phyloP scores from a whole-genome alignment of 1,140 invertebrate genomes.

The Cotesia chilonis region DNA sequence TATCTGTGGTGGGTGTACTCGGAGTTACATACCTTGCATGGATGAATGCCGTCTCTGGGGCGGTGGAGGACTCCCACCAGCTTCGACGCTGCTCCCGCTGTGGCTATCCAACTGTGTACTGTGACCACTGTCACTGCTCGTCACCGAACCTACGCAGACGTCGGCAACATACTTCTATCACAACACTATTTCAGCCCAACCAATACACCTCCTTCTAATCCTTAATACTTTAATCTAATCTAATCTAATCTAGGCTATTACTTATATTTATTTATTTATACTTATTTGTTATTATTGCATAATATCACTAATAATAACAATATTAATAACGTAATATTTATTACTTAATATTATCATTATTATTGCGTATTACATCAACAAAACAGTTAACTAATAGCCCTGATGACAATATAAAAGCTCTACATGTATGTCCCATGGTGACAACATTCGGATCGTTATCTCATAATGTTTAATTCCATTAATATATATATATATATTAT shows the following conservation, averaged over 20 bases:
- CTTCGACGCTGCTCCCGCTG: slow-evolving; percentile 72
- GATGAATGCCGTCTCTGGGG: slow-evolving; percentile 66
- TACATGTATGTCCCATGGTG: slow-evolving; percentile 55
- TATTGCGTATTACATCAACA: not conserved
- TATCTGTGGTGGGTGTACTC: slow-evolving; percentile 22
- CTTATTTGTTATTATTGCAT: not conserved
- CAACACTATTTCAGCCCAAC: slow-evolving; percentile 50
- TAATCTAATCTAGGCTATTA: slow-evolving; percentile 1
- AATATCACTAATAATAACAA: not conserved
- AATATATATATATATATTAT: slow-evolving; percentile 2
- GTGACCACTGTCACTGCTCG: slow-evolving; percentile 86
- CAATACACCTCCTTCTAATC: slow-evolving; percentile 8
- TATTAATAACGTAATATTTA: too few relatives aligned
- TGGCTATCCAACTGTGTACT: slow-evolving; percentile 80
- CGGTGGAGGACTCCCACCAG: slow-evolving; percentile 64
- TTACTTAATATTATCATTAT: too few relatives aligned
- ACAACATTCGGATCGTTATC: slow-evolving; percentile 23
- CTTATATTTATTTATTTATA: not conserved
- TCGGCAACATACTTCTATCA: slow-evolving; percentile 64
- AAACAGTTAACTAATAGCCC: not conserved
- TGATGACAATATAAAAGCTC: too few relatives aligned
- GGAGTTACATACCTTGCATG: slow-evolving; percentile 65
- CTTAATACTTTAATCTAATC: slow-evolving; percentile 1
- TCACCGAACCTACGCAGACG: slow-evolving; percentile 76
- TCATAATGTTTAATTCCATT: not conserved